Base-by-base conservation (phyloP, 2,113 vertebrate genomes). In the Chrysemys picta region DNA sequence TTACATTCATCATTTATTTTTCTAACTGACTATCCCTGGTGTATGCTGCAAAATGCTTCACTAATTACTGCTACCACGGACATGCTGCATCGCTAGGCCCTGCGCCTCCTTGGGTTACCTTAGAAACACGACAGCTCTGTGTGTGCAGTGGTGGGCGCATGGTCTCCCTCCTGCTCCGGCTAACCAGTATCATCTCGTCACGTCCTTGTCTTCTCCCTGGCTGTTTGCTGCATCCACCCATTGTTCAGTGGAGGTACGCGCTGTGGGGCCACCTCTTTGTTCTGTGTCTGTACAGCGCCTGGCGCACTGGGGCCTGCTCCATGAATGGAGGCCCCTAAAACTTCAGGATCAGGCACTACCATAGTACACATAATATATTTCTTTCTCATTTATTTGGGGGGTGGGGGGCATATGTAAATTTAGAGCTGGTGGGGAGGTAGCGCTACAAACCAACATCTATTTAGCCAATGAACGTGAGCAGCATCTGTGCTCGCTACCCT, bases 1-100 rank as follows among this genome's bases (percentile, higher is more conserved):
- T 95, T 96, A 87, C 90, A 92, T 89, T 91, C 95, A 88, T 85
- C 84, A 84, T 89, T 94, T 79, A 8, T 89, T 72, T 84, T 54
- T 76, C 84, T 56, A 86, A 50, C 0, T 6, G 24, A 2, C 6
- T 3, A 50, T 86, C 78, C 94, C 57, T 3, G 1, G 38, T 22
- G 29, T 17, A 47, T 11, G 50, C 78, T 0, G 16, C 19, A 84
- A 80, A 47, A 89, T 45, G 65, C 83, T 96, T 82, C 17, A 57
- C 79, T 95, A 88, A 96, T 94, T 89, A 91, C 9, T 14, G 45
- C 80, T 93, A 91, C 88, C 92, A 49, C 0, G 29, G 57, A 31
- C 29, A 29, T 62, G 57, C 57, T 31, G 27, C 27, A 5, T 29
- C 3, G 5, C 25, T 59, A 27, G 57, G 27, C 57, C 57, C 27